phyloP scores from a whole-genome alignment of 2,113 vertebrate genomes.

The Cairina moschata region DNA sequence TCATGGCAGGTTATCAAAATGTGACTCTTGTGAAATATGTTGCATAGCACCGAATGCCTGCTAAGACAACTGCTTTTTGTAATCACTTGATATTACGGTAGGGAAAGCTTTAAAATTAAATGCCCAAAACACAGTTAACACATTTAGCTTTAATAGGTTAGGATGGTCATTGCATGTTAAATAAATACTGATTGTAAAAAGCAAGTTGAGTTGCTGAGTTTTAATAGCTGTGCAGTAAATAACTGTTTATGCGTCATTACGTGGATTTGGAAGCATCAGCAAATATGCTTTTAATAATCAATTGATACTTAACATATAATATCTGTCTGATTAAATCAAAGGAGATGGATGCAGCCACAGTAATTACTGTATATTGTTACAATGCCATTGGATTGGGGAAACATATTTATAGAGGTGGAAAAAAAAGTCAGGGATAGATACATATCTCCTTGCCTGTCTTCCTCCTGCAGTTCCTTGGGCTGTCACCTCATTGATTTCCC shows the following conservation, averaged over 20 bases:
- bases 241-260: constrained; percentile 57
- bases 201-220: constrained; percentile 43
- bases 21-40: not conserved
- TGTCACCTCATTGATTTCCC: constrained; percentile 49
- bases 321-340: constrained; percentile 71
- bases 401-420: constrained; percentile 42
- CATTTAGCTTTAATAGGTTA: constrained; percentile 51
- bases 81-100: constrained; percentile 15
- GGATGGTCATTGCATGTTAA: constrained; percentile 66
- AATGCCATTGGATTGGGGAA: constrained; percentile 23
- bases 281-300: constrained; percentile 74
- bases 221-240: constrained; percentile 63
- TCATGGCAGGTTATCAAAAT: not conserved
- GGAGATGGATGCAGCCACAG: constrained; percentile 53
- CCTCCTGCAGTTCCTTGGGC: constrained; percentile 21
- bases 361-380: constrained; percentile 49
- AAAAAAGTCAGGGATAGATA: constrained; percentile 47
- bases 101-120: constrained; percentile 64
- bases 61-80: constrained; percentile 28
- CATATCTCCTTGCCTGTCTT: constrained; percentile 48
- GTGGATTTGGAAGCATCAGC: constrained; percentile 69
- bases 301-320: constrained; percentile 65
- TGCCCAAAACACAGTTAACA: constrained; percentile 47
- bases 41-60: not conserved
- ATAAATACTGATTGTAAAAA: constrained; percentile 68